Evolutionary conservation across 2,797 vertebrate species (phyloP).

Genomic region (Lerista edwardsae): DNA sequence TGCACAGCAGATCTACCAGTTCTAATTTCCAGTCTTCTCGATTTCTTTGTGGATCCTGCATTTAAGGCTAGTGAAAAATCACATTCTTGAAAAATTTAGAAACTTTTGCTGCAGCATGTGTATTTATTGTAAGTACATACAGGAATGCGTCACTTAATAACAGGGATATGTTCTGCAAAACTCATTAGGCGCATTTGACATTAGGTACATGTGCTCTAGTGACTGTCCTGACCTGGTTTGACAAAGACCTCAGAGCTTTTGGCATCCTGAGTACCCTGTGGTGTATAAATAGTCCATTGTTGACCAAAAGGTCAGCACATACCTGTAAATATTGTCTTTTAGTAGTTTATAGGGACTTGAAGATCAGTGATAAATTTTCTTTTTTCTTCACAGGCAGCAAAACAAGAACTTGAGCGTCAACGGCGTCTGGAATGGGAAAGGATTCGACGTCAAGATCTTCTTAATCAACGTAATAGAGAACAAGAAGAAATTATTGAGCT

Average conservation of each 20-base stretch:
- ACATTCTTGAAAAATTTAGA: background rate
- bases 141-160: too few relatives aligned
- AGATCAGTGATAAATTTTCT: background rate
- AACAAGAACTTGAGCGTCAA: slow-evolving; percentile 92
- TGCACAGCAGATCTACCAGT: background rate
- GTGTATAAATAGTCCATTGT: too few relatives aligned
- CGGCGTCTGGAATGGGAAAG: slow-evolving; percentile 90
- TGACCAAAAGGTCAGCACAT: too few relatives aligned
- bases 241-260: too few relatives aligned
- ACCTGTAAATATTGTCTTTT: background rate
- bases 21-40: background rate
- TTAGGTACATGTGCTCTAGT: too few relatives aligned
- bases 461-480: slow-evolving; percentile 86
- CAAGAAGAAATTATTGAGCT: slow-evolving; percentile 90
- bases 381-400: slow-evolving; percentile 83
- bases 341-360: background rate
- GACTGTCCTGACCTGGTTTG: too few relatives aligned
- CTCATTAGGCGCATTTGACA: too few relatives aligned
- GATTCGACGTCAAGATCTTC: slow-evolving; percentile 88
- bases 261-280: too few relatives aligned
- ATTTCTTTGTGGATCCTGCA: background rate
- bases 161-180: too few relatives aligned
- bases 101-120: background rate
- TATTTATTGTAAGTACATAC: too few relatives aligned
- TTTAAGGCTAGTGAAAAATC: background rate